These are phyloP conservation scores for Cyclophora albipunctata DNA, from an alignment of 2,888 invertebrate genomes.

Conservation along the genomic window DNA sequence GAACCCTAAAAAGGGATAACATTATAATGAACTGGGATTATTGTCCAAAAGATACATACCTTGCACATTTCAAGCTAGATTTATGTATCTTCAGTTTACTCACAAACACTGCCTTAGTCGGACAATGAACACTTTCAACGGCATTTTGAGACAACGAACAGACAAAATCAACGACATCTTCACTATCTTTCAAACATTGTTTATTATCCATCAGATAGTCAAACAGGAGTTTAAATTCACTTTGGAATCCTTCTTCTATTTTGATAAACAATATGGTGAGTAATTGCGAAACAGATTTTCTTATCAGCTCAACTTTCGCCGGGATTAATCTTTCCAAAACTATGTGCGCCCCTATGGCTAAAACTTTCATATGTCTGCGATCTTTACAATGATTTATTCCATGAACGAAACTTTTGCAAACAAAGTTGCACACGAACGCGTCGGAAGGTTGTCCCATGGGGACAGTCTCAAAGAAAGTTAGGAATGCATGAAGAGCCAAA, in stretches of 20 bases:
- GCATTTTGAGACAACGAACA: constrained; percentile 31
- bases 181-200: constrained; percentile 52
- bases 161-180: constrained; percentile 53
- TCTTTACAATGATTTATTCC: constrained; percentile 55
- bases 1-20: too few species aligned
- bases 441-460: constrained; percentile 59
- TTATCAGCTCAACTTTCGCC: constrained; percentile 49
- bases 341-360: constrained; percentile 53
- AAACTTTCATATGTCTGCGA: constrained; percentile 36
- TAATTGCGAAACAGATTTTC: constrained; percentile 65
- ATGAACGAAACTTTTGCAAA: constrained; percentile 69
- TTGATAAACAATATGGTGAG: constrained; percentile 70
- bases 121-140: constrained; percentile 21
- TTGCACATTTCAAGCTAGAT: constrained; percentile 41
- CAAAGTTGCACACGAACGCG: constrained; percentile 73
- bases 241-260: constrained; percentile 38
- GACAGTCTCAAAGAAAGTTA: constrained; percentile 64
- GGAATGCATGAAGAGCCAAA: constrained; percentile 72
- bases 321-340: constrained; percentile 61
- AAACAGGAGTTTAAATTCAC: constrained; percentile 55
- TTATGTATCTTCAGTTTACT: constrained; percentile 42
- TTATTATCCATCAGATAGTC: constrained; percentile 71
- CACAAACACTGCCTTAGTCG: constrained; percentile 32
- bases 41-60: constrained; percentile 31
- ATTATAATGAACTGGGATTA: not conserved